Evolutionary conservation across 2,888 invertebrate genomes (phyloP), one percentile per base, ranked within the genome.

Genomic region (Pachydiplax longipennis): DNA sequence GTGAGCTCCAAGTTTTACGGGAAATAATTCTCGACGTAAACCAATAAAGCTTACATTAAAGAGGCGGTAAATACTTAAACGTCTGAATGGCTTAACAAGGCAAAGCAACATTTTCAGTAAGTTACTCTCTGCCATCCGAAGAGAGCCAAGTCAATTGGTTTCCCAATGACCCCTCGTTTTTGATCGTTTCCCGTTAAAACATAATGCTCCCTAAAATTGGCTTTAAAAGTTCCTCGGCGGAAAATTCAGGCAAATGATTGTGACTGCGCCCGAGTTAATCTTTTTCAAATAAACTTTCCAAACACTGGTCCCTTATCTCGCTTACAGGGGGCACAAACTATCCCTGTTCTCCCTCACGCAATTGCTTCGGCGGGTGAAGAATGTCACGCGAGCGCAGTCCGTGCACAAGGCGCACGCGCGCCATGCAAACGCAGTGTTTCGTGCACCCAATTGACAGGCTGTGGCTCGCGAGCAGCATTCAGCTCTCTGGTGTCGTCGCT

Each of bases 201-300:
- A 73, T 73, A 73, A 73, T 73, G 25, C 73, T 25, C 73, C 73
- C 25, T 73, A 31, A 73, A 73, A 73, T 73, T 73, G 73, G 31
- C 73, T 73, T 73, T 73, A 31, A 73, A 73, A 73, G 25, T 73
- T 73, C 73, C 13, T 73, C 25, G 31, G 25, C 15, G 73, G 73
- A 73, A 73, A 73, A 73, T 73, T 73, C 73, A 31, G 73, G 18
- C 87, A 37, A 87, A 37, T 87, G 61, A 61, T 87, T 87, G 87
- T 37, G 87, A 65, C 87, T 87, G 87, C 87, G 61, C 87, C 87
- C 87, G 37, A 61, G 61, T 87, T 87, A 87, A 87, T 87, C 87
- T 87, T 87, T 87, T 87, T 58, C 61, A 65, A 87, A 87, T 87
- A 65, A 87, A 87, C 87, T 87, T 61, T 58, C 87, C 87, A 58